phyloP scores from a whole-genome alignment of 2,888 invertebrate species.

The Chymomyza fuscimana region DNA sequence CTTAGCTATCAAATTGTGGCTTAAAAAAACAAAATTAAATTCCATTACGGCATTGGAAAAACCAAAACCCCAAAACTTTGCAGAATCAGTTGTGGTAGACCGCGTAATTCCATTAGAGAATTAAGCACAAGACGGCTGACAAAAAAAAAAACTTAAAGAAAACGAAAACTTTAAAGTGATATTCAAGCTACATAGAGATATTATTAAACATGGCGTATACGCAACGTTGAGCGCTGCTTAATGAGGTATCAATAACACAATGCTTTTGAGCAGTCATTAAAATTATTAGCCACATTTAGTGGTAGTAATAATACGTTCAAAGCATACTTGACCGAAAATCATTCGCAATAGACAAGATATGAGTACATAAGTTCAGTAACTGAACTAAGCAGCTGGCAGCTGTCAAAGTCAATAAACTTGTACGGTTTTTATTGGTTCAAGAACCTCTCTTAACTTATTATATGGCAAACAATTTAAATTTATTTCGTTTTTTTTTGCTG shows the following conservation, averaged over 20 bases:
- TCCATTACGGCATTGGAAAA: no score
- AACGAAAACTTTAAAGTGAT: neutral
- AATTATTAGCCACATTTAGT: slow-evolving; percentile 30
- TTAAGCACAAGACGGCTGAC: neutral
- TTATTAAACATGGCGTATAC: slow-evolving; percentile 48
- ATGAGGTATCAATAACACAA: slow-evolving; percentile 66
- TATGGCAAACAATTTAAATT: slow-evolving; percentile 53
- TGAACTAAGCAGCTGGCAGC: slow-evolving; percentile 23
- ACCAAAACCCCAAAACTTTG: neutral
- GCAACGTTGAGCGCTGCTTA: slow-evolving; percentile 54
- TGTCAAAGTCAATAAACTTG: slow-evolving; percentile 31
- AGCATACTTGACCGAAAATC: neutral
- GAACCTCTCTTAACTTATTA: slow-evolving; percentile 34
- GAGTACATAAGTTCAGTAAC: slow-evolving; percentile 9
- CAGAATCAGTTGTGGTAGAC: neutral
- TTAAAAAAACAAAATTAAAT: no score
- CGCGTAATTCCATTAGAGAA: neutral
- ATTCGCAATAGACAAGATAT: neutral
- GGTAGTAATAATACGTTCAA: slow-evolving; percentile 34
- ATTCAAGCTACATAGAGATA: neutral
- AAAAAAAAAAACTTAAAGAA: neutral
- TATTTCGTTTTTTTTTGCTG: neutral
- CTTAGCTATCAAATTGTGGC: no score
- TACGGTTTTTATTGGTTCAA: slow-evolving; percentile 45
- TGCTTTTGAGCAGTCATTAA: slow-evolving; percentile 7